Base-by-base conservation (phyloP, 2,113 vertebrate species). In the Corythornis cristatus region DNA sequence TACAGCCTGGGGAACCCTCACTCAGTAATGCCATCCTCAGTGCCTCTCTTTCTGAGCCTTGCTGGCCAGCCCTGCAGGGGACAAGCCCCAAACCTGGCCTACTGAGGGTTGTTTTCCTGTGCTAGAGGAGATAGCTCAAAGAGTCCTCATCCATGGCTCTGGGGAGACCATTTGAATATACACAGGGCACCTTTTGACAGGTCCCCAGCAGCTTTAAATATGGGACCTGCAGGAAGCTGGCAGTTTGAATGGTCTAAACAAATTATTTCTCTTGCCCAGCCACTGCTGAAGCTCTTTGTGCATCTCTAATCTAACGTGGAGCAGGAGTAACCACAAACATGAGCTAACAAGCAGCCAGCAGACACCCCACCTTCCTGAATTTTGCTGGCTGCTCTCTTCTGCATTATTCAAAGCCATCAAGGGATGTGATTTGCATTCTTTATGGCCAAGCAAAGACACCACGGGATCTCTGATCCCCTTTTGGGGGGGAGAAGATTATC, bases 351-450 rank as follows among this genome's bases (percentile, higher is more conserved):
- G 62, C 75, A 56, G 72, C 4, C 5, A 70, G 67, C 67, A 64
- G 62, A 46, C 88, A 71, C n/a, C 46, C 45, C 74, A 78, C 11
- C 57, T 57, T 3, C 54, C 81, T 4, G 7, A 37, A 0, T 35
- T 29, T 40, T 53, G 85, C 33, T 7, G 86, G 48, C 88, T 75
- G 93, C 83, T 43, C 94, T 60, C 6, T 6, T 26, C 89, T 80
- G 31, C 76, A 15, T 88, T 64, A 80, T 75, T 84, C 88, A 95
- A 6, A 68, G 3, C 61, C 37, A 5, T 10, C 8, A 1, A 37
- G 80, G 58, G 88, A 89, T 50, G 67, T 42, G 81, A 91, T 94
- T 91, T 91, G 90, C 93, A 95, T 95, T 89, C 87, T 33, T 43
- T 15, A 13, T 65, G 40, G 74, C 46, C 79, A 21, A 17, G 71